Conservation (phyloP, 1,140 invertebrate genomes). For the Eufriesea mexicana region DNA sequence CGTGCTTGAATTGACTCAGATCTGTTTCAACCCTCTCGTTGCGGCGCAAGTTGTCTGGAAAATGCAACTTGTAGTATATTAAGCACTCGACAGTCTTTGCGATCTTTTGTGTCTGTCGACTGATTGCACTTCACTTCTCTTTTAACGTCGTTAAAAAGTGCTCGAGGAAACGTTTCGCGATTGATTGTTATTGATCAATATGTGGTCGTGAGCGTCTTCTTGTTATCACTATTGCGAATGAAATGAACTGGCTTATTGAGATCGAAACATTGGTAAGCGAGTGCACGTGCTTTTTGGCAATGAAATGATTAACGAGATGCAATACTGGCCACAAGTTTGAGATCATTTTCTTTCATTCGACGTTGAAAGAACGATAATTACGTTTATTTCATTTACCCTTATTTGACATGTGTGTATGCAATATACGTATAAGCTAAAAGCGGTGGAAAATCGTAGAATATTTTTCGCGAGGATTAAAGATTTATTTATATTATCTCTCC, state of each 20-base stretch:
- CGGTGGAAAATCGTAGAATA: too few relatives aligned
- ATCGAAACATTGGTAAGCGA: background rate
- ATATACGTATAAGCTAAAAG: too few relatives aligned
- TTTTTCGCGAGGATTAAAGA: too few relatives aligned
- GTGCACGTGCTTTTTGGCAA: background rate
- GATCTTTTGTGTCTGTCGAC: background rate
- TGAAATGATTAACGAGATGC: background rate
- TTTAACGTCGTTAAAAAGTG: too few relatives aligned
- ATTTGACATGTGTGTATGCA: too few relatives aligned
- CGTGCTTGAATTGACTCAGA: background rate
- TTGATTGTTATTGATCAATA: background rate
- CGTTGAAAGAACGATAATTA: too few relatives aligned
- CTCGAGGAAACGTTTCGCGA: background rate
- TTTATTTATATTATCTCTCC: too few relatives aligned
- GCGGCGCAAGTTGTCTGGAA: background rate
- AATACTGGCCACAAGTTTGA: constrained; percentile 6
- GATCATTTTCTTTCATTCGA: background rate
- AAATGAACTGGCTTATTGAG: background rate
- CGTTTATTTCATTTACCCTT: too few relatives aligned
- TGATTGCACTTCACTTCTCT: background rate
- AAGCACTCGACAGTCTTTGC: background rate
- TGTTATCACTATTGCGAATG: background rate
- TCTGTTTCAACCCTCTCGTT: background rate
- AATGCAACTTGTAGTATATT: background rate
- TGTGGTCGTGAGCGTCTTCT: background rate